Evolutionary conservation across 2,888 invertebrate genomes (phyloP), one percentile per base, ranked within the genome.

Genomic region (Sinhomidia bicolor): DNA sequence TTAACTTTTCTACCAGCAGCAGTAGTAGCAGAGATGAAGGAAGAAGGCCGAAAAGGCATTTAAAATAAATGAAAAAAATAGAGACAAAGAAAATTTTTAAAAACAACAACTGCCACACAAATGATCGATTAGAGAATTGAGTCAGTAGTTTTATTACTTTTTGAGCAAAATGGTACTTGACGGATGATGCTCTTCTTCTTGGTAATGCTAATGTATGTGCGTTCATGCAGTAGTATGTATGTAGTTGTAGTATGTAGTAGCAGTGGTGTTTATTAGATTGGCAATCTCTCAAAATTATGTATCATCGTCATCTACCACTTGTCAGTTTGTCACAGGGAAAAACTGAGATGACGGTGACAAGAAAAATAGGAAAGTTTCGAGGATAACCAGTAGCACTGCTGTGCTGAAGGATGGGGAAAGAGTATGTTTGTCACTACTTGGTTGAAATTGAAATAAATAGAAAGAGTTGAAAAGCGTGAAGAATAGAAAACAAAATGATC

Each of bases 241-340:
- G 17, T 1, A 14, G 29, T 14, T 7, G 26, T 2, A 60, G 62
- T 29, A 62, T 14, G 36, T 36, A 36, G 7, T 36, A 7, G 36
- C 57, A 47, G 3, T 74, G 20, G 65, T 85, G 76, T 78, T 85
- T 85, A 85, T 85, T 85, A 68, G 80, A 87, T 80, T 88, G 88
- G 88, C 88, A 88, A 41, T 68, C 65, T 65, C 78, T 88, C 88
- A 88, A 74, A 88, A 47, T 76, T 60, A 76, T 82, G 41, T 71
- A 57, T 26, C 57, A 84, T 84, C 57, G 54, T 78, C 78, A 83
- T 78, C 82, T 65, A 51, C 87, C 88, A 78, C 83, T 78, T 88
- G 82, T 83, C 88, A 88, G 74, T 83, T 88, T 88, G 82, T 88
- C 83, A 76, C 74, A 76, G 74, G 29, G 10, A 32, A 26, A 60